Evolutionary conservation across 53 echinoderm and acorn worm species (phyloP), one percentile per base, ranked within the genome.

Genomic region (Astropecten irregularis): DNA sequence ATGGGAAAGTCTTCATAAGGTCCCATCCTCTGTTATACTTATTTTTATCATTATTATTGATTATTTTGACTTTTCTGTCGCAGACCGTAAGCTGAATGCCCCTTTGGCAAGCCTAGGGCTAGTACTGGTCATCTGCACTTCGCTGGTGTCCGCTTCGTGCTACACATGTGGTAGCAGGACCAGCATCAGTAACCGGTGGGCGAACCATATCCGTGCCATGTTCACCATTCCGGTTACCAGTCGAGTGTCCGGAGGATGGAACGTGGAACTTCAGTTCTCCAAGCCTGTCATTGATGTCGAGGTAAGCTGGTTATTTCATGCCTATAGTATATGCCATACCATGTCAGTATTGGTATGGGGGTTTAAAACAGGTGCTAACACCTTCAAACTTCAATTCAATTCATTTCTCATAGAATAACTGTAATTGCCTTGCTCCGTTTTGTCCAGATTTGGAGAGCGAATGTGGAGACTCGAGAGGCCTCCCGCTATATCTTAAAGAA

Each of bases 371-470:
- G 13, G 13, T 44, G 13, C 7, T 44, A 9, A 44, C 46, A 44
- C 46, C 46, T 44, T 9, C 13, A 44, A 9, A 13, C 46, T 13
- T 58, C n/a, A 7, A 31, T 66, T 66, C 10, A 11, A 19, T 4
- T n/a, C n/a, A n/a, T n/a, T n/a, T n/a, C n/a, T n/a, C n/a, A n/a
- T n/a, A n/a, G n/a, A n/a, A n/a, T n/a, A n/a, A n/a, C n/a, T n/a
- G n/a, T n/a, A n/a, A n/a, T n/a, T n/a, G n/a, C n/a, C n/a, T n/a
- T n/a, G n/a, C n/a, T n/a, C n/a, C n/a, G n/a, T n/a, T n/a, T n/a
- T n/a, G n/a, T n/a, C n/a, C n/a, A 91, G 91, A 83, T 91, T 40
- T 91, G 91, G 91, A 38, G 49, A 15, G 91, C 91, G 9, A 38
- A 67, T 0, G 37, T 83, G 9, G 34, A 70, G 25, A 87, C 68